A percentile compares a stretch with the other conserved stretches of the same genome.
These are phyloP conservation scores for Pycnonotus jocosus DNA, from an alignment of 2,113 vertebrate species.

Conservation along the genomic window DNA sequence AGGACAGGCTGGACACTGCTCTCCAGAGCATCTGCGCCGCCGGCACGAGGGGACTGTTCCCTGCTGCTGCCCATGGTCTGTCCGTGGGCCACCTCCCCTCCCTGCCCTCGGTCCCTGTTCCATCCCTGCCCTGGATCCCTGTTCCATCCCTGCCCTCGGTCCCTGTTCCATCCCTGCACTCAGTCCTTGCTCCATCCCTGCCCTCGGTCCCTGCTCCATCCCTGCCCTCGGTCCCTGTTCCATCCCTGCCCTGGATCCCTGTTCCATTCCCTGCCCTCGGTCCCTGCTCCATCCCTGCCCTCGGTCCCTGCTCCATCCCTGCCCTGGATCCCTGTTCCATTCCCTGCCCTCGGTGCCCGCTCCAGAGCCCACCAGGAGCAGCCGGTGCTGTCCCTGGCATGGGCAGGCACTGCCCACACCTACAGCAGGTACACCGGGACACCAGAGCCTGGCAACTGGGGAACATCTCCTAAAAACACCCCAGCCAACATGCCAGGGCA, in stretches of 20 bases:
- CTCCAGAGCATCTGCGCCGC: neutral
- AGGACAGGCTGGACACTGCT: slow-evolving; percentile 60
- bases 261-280: neutral
- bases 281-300: neutral
- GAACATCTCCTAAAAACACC: neutral
- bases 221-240: neutral
- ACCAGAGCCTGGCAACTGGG: neutral
- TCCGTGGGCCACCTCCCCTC: neutral
- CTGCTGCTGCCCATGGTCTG: neutral
- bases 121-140: too few relatives aligned
- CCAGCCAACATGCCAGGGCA: neutral
- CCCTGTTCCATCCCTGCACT: too few relatives aligned
- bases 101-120: neutral
- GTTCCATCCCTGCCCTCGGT: neutral
- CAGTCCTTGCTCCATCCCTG: neutral
- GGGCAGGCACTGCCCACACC: neutral
- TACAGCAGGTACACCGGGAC: accelerated
- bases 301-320: neutral
- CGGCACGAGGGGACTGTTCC: neutral
- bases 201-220: neutral
- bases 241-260: neutral
- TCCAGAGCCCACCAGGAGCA: neutral
- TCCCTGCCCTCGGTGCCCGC: neutral
- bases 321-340: neutral
- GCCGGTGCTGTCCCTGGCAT: accelerated